Evolutionary conservation across 2,888 invertebrate genomes (phyloP).

Genomic region (Xanthia icteritia): DNA sequence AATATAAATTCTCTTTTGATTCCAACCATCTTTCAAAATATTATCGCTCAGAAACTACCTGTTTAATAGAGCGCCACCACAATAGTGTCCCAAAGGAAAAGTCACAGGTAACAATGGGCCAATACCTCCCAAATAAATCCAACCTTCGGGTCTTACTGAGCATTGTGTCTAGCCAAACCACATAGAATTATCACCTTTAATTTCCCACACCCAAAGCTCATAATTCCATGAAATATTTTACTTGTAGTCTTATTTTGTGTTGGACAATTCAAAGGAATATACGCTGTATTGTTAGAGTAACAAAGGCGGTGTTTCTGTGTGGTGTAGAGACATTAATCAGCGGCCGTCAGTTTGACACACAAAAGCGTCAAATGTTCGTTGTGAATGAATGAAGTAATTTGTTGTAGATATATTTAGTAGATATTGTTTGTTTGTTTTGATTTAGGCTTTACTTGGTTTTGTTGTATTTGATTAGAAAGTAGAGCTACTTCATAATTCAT

Average conservation of each 20-base stretch:
- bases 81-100: constrained; percentile 64
- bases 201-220: constrained; percentile 44
- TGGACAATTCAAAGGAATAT: constrained; percentile 43
- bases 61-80: constrained; percentile 63
- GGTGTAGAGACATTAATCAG: constrained; percentile 59
- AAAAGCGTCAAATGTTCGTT: constrained; percentile 67
- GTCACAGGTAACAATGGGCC: constrained; percentile 68
- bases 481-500: constrained; percentile 26
- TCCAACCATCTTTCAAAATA: constrained; percentile 63
- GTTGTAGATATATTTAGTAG: constrained; percentile 59
- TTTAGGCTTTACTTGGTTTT: constrained; percentile 45
- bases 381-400: constrained; percentile 66
- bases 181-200: constrained; percentile 61
- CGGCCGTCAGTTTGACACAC: constrained; percentile 58
- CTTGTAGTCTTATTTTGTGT: constrained; percentile 51
- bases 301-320: constrained; percentile 48
- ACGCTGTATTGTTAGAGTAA: constrained; percentile 30
- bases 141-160: constrained; percentile 63
- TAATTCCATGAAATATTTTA: constrained; percentile 48
- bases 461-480: constrained; percentile 45
- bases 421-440: constrained; percentile 49
- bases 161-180: constrained; percentile 53
- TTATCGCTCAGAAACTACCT: constrained; percentile 63
- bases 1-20: constrained; percentile 56
- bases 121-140: constrained; percentile 70